phyloP scores from a whole-genome alignment of 64 coral and sea anemone genomes.

The Stichodactyla helianthus region DNA sequence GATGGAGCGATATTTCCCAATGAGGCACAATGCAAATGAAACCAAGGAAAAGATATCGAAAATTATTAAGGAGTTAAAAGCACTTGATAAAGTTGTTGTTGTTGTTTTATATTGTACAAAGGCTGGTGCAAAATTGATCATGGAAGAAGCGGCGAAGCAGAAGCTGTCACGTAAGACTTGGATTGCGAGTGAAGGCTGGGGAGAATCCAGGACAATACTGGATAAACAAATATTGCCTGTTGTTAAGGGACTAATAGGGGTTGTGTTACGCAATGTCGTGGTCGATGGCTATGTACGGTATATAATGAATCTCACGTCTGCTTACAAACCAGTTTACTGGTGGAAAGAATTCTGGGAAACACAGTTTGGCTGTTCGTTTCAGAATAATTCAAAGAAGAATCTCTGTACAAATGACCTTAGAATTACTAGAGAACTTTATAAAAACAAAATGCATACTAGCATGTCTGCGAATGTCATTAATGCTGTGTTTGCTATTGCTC shows the following conservation, averaged over 20 bases:
- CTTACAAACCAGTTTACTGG: slow-evolving; percentile 48
- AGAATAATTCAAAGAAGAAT: background rate
- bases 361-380: slow-evolving; percentile 41
- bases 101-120: slow-evolving; percentile 71
- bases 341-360: slow-evolving; percentile 58
- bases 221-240: slow-evolving; percentile 19
- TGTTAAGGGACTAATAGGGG: slow-evolving; percentile 65
- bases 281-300: slow-evolving; percentile 48
- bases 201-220: background rate
- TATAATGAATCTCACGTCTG: slow-evolving; percentile 43
- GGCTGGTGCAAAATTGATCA: slow-evolving; percentile 4
- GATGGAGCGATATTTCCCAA: slow-evolving; percentile 54
- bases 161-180: slow-evolving; percentile 44
- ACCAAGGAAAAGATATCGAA: slow-evolving; percentile 26
- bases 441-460: slow-evolving; percentile 29
- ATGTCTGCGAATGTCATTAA: slow-evolving; percentile 71
- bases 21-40: background rate
- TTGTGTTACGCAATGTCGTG: slow-evolving; percentile 49
- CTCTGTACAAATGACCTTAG: slow-evolving; percentile 23
- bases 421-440: slow-evolving; percentile 47
- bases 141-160: slow-evolving; percentile 51
- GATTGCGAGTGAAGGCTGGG: slow-evolving; percentile 90
- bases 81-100: slow-evolving; percentile 37
- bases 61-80: slow-evolving; percentile 59
- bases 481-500: slow-evolving; percentile 73